Evolutionary conservation across 2,888 invertebrate species (phyloP).

Genomic region (Bellardia bayeri): DNA sequence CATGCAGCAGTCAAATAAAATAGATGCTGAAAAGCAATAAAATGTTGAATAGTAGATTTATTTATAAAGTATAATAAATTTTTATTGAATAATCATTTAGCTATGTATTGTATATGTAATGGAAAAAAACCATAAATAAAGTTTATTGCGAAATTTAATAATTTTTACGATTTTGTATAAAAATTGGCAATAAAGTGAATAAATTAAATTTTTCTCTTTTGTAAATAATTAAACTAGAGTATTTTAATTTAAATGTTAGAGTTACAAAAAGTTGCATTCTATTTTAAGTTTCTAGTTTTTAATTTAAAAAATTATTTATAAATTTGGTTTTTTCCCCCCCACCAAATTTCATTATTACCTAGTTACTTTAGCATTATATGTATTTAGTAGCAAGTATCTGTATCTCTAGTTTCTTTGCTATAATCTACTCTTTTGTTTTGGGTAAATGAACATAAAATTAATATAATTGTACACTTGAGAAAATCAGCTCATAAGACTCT

Average conservation of each 20-base stretch:
- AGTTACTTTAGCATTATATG: too few relatives aligned
- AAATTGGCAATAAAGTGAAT: not conserved
- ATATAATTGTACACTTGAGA: slow-evolving; percentile 56
- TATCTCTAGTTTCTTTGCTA: not conserved
- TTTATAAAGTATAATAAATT: not conserved
- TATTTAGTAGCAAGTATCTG: too few relatives aligned
- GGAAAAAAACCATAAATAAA: not conserved
- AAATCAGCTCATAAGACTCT: slow-evolving; percentile 29
- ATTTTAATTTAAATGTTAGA: too few relatives aligned
- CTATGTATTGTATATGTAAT: not conserved
- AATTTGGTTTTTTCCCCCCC: too few relatives aligned
- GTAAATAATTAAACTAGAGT: too few relatives aligned
- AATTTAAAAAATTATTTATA: too few relatives aligned
- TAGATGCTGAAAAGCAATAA: not conserved
- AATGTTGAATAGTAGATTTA: slow-evolving; percentile 4
- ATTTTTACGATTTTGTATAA: not conserved
- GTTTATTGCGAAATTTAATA: not conserved
- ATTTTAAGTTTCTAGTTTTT: too few relatives aligned
- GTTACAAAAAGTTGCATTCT: too few relatives aligned
- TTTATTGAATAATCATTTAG: slow-evolving; percentile 11
- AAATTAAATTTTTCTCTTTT: not conserved
- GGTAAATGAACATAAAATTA: slow-evolving; percentile 49
- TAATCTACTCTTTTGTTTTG: not conserved
- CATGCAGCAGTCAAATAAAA: slow-evolving; percentile 18
- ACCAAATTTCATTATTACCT: too few relatives aligned